Evolutionary conservation across 2,113 vertebrate species (phyloP).

Genomic region (Arizona elegans): DNA sequence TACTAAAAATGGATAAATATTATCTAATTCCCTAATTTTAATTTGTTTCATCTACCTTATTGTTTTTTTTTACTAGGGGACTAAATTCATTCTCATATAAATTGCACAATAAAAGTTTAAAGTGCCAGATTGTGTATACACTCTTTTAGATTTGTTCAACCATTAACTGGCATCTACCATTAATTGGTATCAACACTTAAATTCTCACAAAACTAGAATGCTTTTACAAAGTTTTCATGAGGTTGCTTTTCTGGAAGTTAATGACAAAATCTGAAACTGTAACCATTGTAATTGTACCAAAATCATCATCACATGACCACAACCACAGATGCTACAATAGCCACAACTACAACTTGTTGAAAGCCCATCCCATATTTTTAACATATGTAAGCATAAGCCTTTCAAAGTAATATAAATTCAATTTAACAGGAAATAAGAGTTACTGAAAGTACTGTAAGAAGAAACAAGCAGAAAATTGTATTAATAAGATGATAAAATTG

Average conservation of each 20-base stretch:
- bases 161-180: not conserved
- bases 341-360: not conserved
- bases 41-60: not conserved
- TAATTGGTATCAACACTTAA: not conserved
- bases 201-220: not conserved
- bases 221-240: not conserved
- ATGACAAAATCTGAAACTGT: not conserved
- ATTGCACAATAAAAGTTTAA: not conserved
- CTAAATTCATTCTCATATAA: not conserved
- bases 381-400: not conserved
- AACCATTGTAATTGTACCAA: not conserved
- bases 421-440: not conserved
- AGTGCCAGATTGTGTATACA: not conserved
- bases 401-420: not conserved
- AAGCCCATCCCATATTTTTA: not conserved
- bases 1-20: conserved; percentile 21
- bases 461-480: not conserved
- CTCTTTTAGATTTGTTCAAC: not conserved
- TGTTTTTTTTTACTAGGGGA: not conserved
- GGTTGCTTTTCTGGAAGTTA: not conserved
- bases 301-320: not conserved
- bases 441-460: not conserved
- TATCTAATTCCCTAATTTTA: not conserved
- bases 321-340: not conserved
- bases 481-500: not conserved